Base-by-base conservation (phyloP, 2,113 vertebrate genomes). In the Hemibagrus wyckioides region DNA sequence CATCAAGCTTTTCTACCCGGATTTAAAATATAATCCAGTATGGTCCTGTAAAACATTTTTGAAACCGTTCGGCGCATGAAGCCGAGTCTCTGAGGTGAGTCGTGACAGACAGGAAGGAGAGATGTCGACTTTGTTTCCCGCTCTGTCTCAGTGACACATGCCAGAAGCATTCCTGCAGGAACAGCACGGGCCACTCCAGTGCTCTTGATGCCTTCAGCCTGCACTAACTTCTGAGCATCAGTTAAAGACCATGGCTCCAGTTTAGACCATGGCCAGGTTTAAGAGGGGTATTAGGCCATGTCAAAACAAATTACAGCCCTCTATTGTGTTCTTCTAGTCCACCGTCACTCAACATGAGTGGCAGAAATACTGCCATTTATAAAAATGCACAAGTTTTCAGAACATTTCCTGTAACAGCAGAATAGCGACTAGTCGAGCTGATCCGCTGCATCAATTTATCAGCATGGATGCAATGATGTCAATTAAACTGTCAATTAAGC, bases 271-370 rank as follows among this genome's bases (percentile, higher is more conserved):
- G 87, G 91, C 91, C 90, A 92, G 92, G 88, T 93, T 88, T 92
- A 90, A 88, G 91, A 92, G 89, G 81, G 89, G 94, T 88, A 94
- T 95, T 94, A 93, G 89, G 83, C 83, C 88, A 82, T 92, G 93
- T 95, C 94, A 95, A 94, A 95, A 95, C 92, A 94, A 91, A 93
- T 93, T 91, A 92, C 52, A 92, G 84, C 90, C 88, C 82, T 85
- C 89, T 87, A 91, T 87, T 69, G 82, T 15, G 39, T 44, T 23
- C 41, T 63, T 83, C 44, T 8, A 41, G 23, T 81, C 33, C 36
- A 82, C 82, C 93, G 87, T 94, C 94, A 93, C 92, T 95, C 93
- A 94, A 92, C 93, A 91, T 93, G 93, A 94, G 93, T 92, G 92
- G 44, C 84, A 86, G 85, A 88, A 87, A 92, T 91, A 75, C 1